Evolutionary conservation across 2,113 vertebrate species (phyloP).

Genomic region (Sorex araneus): DNA sequence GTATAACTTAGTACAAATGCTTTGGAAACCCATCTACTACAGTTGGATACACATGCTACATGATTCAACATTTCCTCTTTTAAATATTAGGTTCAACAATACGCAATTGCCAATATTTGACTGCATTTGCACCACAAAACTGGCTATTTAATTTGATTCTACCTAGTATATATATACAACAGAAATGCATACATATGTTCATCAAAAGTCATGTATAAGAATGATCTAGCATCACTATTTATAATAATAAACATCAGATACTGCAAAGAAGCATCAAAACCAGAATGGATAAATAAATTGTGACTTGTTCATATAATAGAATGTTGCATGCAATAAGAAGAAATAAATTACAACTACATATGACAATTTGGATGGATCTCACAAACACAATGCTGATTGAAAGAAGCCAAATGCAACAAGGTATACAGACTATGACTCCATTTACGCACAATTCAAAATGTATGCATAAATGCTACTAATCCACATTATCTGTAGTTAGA

Average conservation of each 20-base stretch:
- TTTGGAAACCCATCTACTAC: not conserved
- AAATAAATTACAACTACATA: not conserved
- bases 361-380: not conserved
- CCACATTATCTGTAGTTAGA: not conserved
- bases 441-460: not conserved
- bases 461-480: not conserved
- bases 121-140: conserved; percentile 38
- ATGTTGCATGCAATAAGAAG: not conserved
- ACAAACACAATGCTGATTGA: not conserved
- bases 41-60: not conserved
- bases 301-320: not conserved
- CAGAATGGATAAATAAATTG: not conserved
- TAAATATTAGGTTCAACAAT: not conserved
- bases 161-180: conserved; percentile 33
- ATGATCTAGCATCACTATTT: not conserved
- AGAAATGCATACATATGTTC: not conserved
- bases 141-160: conserved; percentile 29
- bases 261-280: not conserved
- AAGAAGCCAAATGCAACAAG: conserved; percentile 24
- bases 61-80: not conserved
- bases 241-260: not conserved
- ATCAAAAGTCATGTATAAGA: conserved; percentile 13
- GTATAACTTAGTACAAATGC: not conserved
- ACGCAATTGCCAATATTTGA: not conserved
- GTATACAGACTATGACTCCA: not conserved